Evolutionary conservation across 2,797 vertebrate species (phyloP).

Genomic region (Melopsittacus undulatus): DNA sequence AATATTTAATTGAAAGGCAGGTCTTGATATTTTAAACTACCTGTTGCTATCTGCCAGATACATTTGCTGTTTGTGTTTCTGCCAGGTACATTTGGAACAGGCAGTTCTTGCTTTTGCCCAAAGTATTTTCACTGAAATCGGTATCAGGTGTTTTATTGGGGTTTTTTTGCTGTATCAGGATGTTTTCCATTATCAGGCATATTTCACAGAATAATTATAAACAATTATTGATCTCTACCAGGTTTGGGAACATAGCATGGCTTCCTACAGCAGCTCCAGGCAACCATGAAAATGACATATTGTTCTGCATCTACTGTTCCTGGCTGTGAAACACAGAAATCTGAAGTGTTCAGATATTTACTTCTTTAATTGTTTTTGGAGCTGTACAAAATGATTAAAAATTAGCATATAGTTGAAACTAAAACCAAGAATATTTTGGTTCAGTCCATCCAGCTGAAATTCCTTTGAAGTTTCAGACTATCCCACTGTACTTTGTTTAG

Average conservation of each 20-base stretch:
- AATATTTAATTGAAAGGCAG: slow-evolving; percentile 44
- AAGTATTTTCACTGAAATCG: background rate
- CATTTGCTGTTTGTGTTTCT: background rate
- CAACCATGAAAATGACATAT: background rate
- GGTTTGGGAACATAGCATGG: background rate
- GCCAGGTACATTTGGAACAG: background rate
- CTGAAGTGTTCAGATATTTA: background rate
- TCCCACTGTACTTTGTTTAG: background rate
- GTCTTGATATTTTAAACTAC: background rate
- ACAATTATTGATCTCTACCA: background rate
- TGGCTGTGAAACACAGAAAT: background rate
- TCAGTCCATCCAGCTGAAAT: background rate
- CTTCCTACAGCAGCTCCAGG: background rate
- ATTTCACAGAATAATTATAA: background rate
- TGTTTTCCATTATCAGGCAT: background rate
- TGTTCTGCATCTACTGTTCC: background rate
- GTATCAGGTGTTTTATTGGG: background rate
- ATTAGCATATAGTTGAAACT: background rate
- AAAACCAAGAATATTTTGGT: background rate
- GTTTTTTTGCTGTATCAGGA: background rate
- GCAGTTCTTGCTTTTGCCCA: background rate
- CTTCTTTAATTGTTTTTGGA: background rate
- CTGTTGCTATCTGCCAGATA: background rate
- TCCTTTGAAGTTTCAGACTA: background rate
- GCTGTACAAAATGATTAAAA: background rate